A percentile compares a stretch with the other conserved stretches of the same genome.
Conservation (phyloP, 2,797 vertebrate genomes). For the Scarus forsteni region DNA sequence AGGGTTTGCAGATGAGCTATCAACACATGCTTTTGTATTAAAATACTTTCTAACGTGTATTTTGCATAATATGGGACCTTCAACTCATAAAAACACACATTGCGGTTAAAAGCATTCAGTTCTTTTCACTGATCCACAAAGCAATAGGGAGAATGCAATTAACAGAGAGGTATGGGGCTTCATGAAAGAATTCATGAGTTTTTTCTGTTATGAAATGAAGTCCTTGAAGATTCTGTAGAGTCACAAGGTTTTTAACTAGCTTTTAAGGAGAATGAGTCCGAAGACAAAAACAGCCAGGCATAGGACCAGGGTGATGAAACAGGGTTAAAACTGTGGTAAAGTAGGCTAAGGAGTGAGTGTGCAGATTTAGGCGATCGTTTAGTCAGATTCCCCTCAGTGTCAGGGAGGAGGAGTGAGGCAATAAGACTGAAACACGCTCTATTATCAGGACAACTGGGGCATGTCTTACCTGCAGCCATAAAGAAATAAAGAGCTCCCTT, state of each 20-base stretch:
- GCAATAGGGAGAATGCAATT: too few relatives aligned
- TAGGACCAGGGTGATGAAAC: conserved; percentile 60
- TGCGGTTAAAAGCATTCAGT: too few relatives aligned
- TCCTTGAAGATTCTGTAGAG: not conserved
- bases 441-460: conserved; percentile 50
- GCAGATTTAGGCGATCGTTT: conserved; percentile 52
- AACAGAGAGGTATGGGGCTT: too few relatives aligned
- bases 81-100: too few relatives aligned
- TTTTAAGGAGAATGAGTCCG: conserved; percentile 26
- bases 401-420: conserved; percentile 57
- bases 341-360: conserved; percentile 50
- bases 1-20: too few relatives aligned
- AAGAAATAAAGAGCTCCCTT: conserved; percentile 35
- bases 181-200: too few relatives aligned
- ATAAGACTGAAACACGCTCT: conserved; percentile 54
- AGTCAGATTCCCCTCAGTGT: conserved; percentile 51
- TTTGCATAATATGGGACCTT: too few relatives aligned
- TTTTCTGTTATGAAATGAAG: too few relatives aligned
- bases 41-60: too few relatives aligned
- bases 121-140: too few relatives aligned
- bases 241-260: conserved; percentile 47
- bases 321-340: conserved; percentile 47
- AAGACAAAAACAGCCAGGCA: not conserved
- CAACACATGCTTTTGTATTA: too few relatives aligned
- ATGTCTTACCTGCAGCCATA: conserved; percentile 58